Conservation (phyloP, 2,113 vertebrate species). For the Xiphorhynchus elegans region DNA sequence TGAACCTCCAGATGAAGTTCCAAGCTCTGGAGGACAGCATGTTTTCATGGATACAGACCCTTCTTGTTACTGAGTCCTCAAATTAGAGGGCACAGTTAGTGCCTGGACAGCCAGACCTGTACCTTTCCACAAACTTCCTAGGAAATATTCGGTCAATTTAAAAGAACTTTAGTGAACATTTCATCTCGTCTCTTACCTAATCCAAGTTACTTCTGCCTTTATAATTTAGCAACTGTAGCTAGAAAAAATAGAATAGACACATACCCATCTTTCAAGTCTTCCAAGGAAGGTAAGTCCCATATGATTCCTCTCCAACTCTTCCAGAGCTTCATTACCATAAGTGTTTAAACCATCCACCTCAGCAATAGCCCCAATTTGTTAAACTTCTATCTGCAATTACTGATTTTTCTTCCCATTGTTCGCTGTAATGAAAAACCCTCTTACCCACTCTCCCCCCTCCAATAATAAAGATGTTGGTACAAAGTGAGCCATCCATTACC, state of each 20-base stretch:
- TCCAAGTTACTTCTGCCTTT: background rate
- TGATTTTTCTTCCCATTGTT: background rate
- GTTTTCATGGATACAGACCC: background rate
- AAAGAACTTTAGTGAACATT: background rate
- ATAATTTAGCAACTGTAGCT: background rate
- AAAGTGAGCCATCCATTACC: background rate
- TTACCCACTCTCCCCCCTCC: background rate
- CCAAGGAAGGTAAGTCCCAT: background rate
- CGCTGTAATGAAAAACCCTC: background rate
- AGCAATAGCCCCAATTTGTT: background rate
- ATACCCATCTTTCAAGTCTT: background rate
- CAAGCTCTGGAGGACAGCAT: background rate
- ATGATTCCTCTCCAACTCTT: background rate
- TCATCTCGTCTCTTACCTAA: background rate
- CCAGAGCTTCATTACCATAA: background rate
- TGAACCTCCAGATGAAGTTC: background rate
- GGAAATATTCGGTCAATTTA: background rate
- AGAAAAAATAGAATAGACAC: background rate
- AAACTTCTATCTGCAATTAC: background rate
- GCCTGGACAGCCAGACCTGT: accelerated
- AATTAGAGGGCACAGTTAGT: background rate
- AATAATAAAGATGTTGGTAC: background rate
- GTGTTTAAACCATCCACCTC: background rate
- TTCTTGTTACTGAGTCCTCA: background rate
- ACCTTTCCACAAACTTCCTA: background rate